Conservation (phyloP, 2,888 invertebrate species). For the Rhogogaster chlorosoma region DNA sequence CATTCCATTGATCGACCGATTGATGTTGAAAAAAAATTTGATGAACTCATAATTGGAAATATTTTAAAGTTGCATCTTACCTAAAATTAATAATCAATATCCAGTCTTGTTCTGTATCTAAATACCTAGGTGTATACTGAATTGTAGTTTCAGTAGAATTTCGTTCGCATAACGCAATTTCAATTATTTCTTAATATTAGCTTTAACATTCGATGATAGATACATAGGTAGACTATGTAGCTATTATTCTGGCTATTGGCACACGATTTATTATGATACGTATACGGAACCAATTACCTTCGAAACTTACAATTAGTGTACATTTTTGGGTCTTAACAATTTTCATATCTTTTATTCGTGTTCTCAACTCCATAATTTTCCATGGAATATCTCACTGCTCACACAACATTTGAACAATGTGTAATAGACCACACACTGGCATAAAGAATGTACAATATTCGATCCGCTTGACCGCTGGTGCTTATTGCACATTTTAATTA, state of each 20-base stretch:
- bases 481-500: background rate
- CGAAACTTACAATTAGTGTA: slow-evolving; percentile 16
- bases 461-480: background rate
- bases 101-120: slow-evolving; percentile 35
- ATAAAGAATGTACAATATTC: background rate
- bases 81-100: slow-evolving; percentile 28
- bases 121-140: slow-evolving; percentile 22
- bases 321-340: slow-evolving; percentile 5
- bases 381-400: background rate
- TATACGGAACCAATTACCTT: background rate
- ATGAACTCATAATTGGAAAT: background rate
- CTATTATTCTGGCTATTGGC: slow-evolving; percentile 27
- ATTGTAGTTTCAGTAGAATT: slow-evolving; percentile 3
- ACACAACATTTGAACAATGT: background rate
- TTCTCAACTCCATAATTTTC: background rate
- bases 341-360: background rate
- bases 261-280: background rate
- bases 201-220: background rate
- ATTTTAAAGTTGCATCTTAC: slow-evolving; percentile 39
- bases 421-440: background rate
- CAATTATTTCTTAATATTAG: background rate
- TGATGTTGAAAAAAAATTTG: background rate
- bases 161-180: background rate
- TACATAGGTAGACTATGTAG: background rate
- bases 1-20: background rate